phyloP scores from a whole-genome alignment of 2,888 invertebrate species.

The Diogma glabrata region DNA sequence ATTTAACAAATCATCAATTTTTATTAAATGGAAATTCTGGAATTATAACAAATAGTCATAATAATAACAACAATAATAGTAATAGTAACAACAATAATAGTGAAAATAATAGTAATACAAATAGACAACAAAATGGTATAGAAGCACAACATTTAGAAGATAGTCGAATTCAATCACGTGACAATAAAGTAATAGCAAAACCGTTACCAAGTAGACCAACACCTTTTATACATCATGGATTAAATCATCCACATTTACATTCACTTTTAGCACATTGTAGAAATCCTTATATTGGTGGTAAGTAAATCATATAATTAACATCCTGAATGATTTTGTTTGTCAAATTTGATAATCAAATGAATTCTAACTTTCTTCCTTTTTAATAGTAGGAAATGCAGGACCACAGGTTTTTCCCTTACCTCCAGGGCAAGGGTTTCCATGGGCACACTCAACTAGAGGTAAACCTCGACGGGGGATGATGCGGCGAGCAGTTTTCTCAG shows the following conservation, averaged over 20 bases:
- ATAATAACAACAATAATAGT: conserved; percentile 17
- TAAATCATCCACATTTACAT: conserved; percentile 72
- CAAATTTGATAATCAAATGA: conserved; percentile 1
- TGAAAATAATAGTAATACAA: conserved; percentile 4
- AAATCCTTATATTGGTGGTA: conserved; percentile 68
- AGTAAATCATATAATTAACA: conserved; percentile 13
- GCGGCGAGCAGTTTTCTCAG: conserved; percentile 89
- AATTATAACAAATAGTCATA: conserved; percentile 14
- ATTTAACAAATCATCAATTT: conserved; percentile 37
- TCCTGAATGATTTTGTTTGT: neutral
- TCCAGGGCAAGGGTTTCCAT: conserved; percentile 58
- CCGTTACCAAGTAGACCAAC: conserved; percentile 68
- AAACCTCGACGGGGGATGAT: conserved; percentile 95
- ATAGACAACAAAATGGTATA: conserved; percentile 12
- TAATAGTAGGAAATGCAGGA: conserved; percentile 38
- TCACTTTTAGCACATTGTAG: conserved; percentile 68
- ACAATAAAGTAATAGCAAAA: conserved; percentile 53
- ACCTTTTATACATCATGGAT: conserved; percentile 53
- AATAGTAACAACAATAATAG: conserved; percentile 21
- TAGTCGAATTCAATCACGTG: conserved; percentile 24
- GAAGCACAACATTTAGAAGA: conserved; percentile 6
- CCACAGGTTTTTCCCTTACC: conserved; percentile 50
- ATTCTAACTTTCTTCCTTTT: conserved; percentile 14
- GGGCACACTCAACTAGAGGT: conserved; percentile 83
- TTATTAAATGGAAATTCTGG: conserved; percentile 28